These are phyloP conservation scores for Rhea americana DNA, from an alignment of 2,113 vertebrate species.

Conservation along the genomic window DNA sequence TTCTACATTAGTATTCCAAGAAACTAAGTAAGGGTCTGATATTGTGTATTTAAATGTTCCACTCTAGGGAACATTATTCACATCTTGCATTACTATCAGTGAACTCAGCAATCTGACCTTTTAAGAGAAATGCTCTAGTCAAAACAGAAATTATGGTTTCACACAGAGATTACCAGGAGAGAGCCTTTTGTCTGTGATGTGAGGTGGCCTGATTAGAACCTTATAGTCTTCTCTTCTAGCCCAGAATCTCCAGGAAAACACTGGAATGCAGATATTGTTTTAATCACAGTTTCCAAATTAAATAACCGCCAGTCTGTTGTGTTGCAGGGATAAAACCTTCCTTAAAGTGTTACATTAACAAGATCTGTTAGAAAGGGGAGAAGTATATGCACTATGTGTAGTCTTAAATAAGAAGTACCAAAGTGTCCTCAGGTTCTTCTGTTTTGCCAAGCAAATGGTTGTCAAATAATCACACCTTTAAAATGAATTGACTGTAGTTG, in stretches of 20 bases:
- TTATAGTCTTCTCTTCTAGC: neutral
- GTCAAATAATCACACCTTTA: neutral
- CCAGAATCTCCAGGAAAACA: neutral
- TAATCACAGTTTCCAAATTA: neutral
- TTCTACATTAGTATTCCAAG: neutral
- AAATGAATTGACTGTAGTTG: neutral
- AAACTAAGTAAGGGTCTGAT: neutral
- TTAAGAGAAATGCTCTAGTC: neutral
- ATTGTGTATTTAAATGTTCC: neutral
- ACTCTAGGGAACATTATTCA: neutral
- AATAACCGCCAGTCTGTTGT: neutral
- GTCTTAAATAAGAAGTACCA: neutral
- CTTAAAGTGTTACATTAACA: neutral
- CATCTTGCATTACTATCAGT: neutral
- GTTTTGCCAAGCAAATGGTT: neutral
- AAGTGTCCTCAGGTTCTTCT: neutral
- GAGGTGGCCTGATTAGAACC: neutral
- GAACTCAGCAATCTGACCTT: neutral
- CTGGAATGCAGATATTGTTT: neutral
- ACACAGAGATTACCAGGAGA: neutral
- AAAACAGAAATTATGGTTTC: neutral
- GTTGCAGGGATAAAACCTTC: neutral
- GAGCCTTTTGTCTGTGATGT: fast-evolving
- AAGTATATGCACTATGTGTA: neutral
- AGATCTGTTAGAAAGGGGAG: neutral